Conservation (phyloP, 2,797 vertebrate genomes). For the Scolopax rusticola region DNA sequence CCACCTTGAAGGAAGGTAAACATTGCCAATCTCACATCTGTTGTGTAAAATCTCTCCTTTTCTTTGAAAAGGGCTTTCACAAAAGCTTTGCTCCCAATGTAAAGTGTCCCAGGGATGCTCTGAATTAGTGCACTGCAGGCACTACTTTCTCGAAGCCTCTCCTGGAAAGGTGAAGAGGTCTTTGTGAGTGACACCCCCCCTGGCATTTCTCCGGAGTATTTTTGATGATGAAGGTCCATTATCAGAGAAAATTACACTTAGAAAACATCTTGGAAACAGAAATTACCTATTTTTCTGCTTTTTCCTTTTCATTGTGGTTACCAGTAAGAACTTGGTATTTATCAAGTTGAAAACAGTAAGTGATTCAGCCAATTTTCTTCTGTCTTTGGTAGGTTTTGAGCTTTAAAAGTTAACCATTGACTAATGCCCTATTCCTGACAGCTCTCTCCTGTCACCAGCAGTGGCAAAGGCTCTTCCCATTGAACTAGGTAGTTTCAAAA, state of each 20-base stretch:
- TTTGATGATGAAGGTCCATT: neutral
- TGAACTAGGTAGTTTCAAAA: neutral
- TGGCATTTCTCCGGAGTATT: neutral
- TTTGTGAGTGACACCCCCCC: fast-evolving
- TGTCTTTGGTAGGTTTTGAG: neutral
- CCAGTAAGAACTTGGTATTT: neutral
- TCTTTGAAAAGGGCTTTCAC: neutral
- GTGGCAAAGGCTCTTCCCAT: neutral
- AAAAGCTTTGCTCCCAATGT: neutral
- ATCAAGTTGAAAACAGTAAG: neutral
- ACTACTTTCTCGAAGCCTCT: neutral
- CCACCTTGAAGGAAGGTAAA: neutral
- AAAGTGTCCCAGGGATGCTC: neutral
- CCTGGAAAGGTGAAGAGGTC: neutral
- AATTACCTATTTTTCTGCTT: neutral
- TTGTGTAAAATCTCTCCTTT: neutral
- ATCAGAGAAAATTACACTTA: neutral
- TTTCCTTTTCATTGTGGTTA: neutral
- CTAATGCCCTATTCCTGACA: neutral
- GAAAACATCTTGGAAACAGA: neutral
- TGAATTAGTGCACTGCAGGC: neutral
- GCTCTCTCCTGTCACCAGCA: neutral
- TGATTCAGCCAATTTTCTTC: neutral
- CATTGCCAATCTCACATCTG: neutral
- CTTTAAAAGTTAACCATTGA: neutral